Evolutionary conservation across 2,113 vertebrate genomes (phyloP), one percentile per base, ranked within the genome.

Genomic region (Podarcis raffonei): DNA sequence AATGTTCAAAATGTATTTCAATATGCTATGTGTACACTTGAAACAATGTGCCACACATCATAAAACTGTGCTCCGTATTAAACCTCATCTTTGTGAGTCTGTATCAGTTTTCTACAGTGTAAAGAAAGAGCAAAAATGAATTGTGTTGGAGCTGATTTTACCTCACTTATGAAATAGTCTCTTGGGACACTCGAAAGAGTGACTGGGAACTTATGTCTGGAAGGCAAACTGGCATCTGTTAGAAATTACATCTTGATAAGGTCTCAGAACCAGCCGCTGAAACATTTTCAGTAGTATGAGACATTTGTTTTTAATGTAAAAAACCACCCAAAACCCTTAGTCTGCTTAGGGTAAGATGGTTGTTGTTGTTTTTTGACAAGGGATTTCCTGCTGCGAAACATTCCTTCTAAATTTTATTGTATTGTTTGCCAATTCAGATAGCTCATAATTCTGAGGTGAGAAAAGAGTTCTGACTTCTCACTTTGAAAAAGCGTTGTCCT

Each of bases 261-360:
- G 92, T 93, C 90, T 89, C 93, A 91, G 91, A 95, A 88, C 92
- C 94, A 81, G 91, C 85, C 92, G 94, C 92, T 93, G 91, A 96
- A 95, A 96, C 94, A 92, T 84, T 96, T 96, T 96, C 92, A 92
- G 76, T 96, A 87, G 71, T 88, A 93, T 53, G 83, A 91, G 95
- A 94, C 95, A 96, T 96, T 97, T 97, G 96, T 93, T 97, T 96
- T 94, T 96, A 97, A 97, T 97, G 91, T 94, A 93, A 88, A 92
- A 22, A 25, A 25, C 65, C 16, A 69, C 9, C 30, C 30, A 18
- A 72, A 72, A 72, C 12, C 30, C 5, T 82, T 96, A 93, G 65
- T 96, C 94, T 95, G 87, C 92, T 82, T 92, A 30, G 91, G 87
- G 42, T 66, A 87, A 83, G 48, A 53, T 53, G 48, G 2, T 12